Base-by-base conservation (phyloP, 2,888 invertebrate species). In the Netelia inedita region DNA sequence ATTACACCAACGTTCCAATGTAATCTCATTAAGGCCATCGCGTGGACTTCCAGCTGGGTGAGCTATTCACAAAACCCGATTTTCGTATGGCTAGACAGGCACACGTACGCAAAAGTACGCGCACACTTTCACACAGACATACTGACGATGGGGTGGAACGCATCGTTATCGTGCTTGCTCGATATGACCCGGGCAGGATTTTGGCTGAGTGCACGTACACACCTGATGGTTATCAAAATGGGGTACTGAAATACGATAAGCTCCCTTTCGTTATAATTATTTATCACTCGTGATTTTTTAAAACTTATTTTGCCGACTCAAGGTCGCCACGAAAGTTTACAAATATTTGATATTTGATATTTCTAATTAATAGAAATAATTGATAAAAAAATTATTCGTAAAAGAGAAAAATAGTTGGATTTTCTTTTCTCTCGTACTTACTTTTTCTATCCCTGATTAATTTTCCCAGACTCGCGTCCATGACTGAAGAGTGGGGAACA, bases 1-100 rank as follows among this genome's bases (percentile, higher is more conserved):
- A 57, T 57, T 73, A 41, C 68, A 55, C 69, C 61, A 50, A 28
- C 73, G 66, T 72, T 28, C 74, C 72, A 78, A 78, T 85, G 78
- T 87, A 88, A 89, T 88, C 87, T 85, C 81, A 86, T 88, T 88
- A 88, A 65, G 76, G 71, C 41, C 82, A 68, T 71, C 82, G 80
- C 65, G 72, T 61, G 19, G 75, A 73, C 75, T 76, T 73, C 23
- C 72, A 41, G 75, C 81, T 55, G 63, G 55, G n/a, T 72, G 16
- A 28, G 21, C 23, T 71, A 75, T 65, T 66, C 43, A 19, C 63
- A 55, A 73, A 79, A 83, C 46, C 74, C 35, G n/a, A 79, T 59
- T 71, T 59, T 75, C 76, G 21, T 16, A 23, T 16, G 23, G 61
- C 8, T 41, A 19, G 61, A 71, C 50, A 14, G 41, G 28, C 43